Percentiles rank a stretch among this genome's conserved stretches.
Evolutionary conservation across 2,888 invertebrate species (phyloP).

Genomic region (Clusia tigrina): DNA sequence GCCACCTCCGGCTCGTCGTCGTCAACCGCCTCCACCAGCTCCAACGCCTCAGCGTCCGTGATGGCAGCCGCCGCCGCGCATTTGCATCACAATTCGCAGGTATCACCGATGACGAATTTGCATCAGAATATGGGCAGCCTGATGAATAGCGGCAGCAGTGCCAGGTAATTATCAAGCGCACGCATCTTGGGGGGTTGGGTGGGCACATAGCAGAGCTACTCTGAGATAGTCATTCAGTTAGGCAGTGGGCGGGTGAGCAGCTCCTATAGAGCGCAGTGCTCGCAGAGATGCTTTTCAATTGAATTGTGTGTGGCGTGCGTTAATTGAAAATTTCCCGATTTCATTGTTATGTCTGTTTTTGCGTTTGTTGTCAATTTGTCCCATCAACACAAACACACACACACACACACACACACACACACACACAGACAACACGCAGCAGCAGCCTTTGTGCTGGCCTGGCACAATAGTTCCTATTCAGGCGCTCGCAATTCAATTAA

Average conservation of each 20-base stretch:
- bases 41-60: constrained; percentile 50
- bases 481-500: constrained; percentile 13
- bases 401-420: too few relatives aligned
- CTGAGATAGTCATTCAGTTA: neutral
- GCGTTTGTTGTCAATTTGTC: neutral
- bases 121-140: constrained; percentile 64
- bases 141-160: constrained; percentile 64
- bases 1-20: constrained; percentile 47
- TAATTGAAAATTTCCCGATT: constrained; percentile 1
- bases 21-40: constrained; percentile 48
- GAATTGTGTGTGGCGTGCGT: neutral
- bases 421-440: constrained; percentile 1
- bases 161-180: constrained; percentile 54
- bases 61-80: constrained; percentile 59
- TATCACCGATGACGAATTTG: constrained; percentile 63
- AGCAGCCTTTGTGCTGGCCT: constrained; percentile 5
- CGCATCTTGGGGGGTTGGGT: neutral
- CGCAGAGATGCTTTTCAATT: too few relatives aligned
- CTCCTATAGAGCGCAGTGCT: too few relatives aligned
- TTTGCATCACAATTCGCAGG: constrained; percentile 59
- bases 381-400: too few relatives aligned
- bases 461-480: neutral
- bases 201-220: neutral
- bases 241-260: too few relatives aligned
- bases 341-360: too few relatives aligned